phyloP scores from a whole-genome alignment of 2,797 vertebrate genomes.

The Pseudochromis fuscus region DNA sequence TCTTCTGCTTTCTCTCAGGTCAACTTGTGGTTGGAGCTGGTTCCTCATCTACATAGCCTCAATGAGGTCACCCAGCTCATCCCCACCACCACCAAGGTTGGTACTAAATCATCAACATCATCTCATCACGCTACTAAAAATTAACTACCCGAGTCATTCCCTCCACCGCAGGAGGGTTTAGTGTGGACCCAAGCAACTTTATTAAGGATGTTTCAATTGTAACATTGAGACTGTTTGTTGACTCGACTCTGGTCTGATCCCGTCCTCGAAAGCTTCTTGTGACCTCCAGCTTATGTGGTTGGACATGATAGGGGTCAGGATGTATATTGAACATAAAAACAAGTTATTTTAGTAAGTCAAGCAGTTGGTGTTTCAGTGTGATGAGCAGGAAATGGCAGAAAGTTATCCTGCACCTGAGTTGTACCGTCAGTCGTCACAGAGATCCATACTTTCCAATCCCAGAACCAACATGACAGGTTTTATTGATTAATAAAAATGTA shows the following conservation, averaged over 20 bases:
- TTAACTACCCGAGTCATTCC: slow-evolving; percentile 1
- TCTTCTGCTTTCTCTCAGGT: slow-evolving; percentile 69
- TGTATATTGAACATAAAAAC: neutral
- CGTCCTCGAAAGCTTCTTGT: neutral
- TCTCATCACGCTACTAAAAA: slow-evolving; percentile 1
- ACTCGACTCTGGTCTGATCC: neutral
- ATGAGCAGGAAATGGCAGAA: neutral
- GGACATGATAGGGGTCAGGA: neutral
- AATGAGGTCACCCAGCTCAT: slow-evolving; percentile 98
- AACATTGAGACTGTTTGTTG: slow-evolving; percentile 15
- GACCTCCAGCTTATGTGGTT: neutral
- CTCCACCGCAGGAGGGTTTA: slow-evolving; percentile 3
- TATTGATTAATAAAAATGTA: too few species aligned
- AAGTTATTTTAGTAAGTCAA: neutral
- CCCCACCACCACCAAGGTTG: slow-evolving; percentile 96
- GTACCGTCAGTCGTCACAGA: too few species aligned
- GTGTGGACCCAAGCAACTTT: neutral
- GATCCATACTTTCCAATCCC: too few species aligned
- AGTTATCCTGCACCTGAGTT: too few species aligned
- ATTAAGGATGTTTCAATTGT: neutral
- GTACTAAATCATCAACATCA: slow-evolving; percentile 30
- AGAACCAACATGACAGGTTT: too few species aligned
- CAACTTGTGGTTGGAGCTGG: slow-evolving; percentile 98
- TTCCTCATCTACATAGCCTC: slow-evolving; percentile 98
- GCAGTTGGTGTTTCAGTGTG: neutral